A percentile compares a stretch with the other conserved stretches of the same genome.
Conservation (phyloP, 2,113 vertebrate genomes). For the Sturnus vulgaris region DNA sequence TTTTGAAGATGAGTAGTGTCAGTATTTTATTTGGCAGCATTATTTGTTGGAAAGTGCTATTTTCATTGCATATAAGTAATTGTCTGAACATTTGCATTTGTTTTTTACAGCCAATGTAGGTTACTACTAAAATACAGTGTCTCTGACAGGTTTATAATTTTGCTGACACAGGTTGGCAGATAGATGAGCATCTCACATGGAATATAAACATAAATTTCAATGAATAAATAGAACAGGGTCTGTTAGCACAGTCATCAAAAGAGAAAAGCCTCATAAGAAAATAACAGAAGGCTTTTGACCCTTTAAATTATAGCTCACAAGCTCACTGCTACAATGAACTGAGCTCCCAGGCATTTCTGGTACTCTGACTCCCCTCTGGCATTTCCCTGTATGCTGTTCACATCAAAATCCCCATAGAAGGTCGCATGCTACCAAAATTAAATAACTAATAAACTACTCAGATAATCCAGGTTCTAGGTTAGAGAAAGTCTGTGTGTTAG, state of each 20-base stretch:
- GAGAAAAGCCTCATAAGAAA: constrained; percentile 45
- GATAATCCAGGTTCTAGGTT: neutral
- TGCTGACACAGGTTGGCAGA: constrained; percentile 60
- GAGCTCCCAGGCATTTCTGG: neutral
- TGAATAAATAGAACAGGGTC: constrained; percentile 57
- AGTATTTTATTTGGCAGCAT: constrained; percentile 15
- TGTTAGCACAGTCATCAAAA: constrained; percentile 52
- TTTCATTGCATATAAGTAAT: constrained; percentile 54
- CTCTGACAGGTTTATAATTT: constrained; percentile 69
- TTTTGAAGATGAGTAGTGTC: constrained; percentile 7
- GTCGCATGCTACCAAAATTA: neutral
- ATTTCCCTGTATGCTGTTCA: neutral
- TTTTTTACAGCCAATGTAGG: constrained; percentile 51
- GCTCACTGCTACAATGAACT: neutral
- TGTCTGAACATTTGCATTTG: constrained; percentile 43
- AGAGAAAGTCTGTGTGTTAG: neutral
- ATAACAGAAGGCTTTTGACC: constrained; percentile 61
- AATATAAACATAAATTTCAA: constrained; percentile 61
- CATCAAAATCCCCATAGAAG: neutral
- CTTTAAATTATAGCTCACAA: constrained; percentile 44
- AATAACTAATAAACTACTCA: neutral
- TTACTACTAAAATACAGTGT: constrained; percentile 58
- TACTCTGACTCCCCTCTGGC: neutral
- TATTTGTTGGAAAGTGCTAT: constrained; percentile 25
- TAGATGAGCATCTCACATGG: constrained; percentile 20